A percentile compares a stretch with the other conserved stretches of the same genome.
Evolutionary conservation across 2,113 vertebrate genomes (phyloP).

Genomic region (Xenotilapia leptura): DNA sequence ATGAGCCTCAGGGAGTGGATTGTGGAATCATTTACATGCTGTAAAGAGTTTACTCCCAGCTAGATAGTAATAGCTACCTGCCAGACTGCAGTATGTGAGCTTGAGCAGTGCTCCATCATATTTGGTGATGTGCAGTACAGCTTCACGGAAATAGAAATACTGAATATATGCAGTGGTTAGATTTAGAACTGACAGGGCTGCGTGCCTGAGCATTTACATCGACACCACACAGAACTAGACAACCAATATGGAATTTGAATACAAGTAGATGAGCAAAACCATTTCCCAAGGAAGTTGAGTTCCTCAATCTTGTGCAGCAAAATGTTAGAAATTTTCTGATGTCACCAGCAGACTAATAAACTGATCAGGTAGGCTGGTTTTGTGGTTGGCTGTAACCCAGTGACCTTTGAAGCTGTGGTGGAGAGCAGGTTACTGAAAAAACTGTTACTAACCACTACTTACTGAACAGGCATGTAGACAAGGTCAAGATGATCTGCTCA

Average conservation of each 20-base stretch:
- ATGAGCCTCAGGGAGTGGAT: background rate
- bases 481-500: background rate
- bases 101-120: background rate
- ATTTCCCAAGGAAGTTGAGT: background rate
- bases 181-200: background rate
- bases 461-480: background rate
- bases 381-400: background rate
- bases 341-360: background rate
- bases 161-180: background rate
- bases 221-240: background rate
- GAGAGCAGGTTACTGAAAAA: background rate
- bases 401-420: background rate
- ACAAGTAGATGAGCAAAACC: background rate
- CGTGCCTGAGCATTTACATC: background rate
- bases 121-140: background rate
- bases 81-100: background rate
- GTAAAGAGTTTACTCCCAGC: background rate
- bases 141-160: rapidly evolving
- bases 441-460: background rate
- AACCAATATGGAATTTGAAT: background rate
- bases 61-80: background rate
- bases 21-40: background rate
- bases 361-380: background rate
- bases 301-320: background rate
- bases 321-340: background rate